These are phyloP conservation scores for Amorpha juglandis DNA, from an alignment of 2,888 invertebrate genomes.

Conservation along the genomic window DNA sequence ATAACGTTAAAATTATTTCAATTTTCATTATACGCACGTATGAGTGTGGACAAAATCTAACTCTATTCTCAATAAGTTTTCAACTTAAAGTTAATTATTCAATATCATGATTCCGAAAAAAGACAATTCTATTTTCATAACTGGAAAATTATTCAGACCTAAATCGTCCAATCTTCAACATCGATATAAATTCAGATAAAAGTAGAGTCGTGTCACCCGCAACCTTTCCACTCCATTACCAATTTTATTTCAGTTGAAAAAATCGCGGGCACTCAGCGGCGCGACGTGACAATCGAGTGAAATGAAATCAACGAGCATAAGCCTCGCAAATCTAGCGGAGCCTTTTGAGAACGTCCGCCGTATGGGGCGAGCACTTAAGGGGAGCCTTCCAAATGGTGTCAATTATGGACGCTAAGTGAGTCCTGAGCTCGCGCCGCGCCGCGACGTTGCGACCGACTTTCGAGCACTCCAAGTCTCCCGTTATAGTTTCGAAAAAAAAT, in stretches of 20 bases:
- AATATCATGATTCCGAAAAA: neutral
- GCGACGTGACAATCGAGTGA: constrained; percentile 77
- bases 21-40: no score
- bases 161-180: neutral
- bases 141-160: neutral
- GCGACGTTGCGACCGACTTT: constrained; percentile 33
- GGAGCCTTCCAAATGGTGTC: constrained; percentile 76
- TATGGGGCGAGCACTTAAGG: constrained; percentile 75
- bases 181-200: constrained; percentile 3
- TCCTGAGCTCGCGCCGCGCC: constrained; percentile 33
- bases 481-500: neutral
- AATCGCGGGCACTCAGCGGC: constrained; percentile 70
- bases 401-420: constrained; percentile 81
- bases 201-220: constrained; percentile 38
- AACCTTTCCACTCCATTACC: constrained; percentile 80
- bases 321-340: constrained; percentile 76
- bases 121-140: neutral
- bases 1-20: no score
- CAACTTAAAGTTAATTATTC: no score
- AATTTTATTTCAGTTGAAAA: constrained; percentile 78
- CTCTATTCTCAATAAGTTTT: no score
- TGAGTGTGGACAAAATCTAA: no score
- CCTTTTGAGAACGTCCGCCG: constrained; percentile 61
- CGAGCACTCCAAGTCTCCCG: neutral
- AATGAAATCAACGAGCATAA: constrained; percentile 81